Percentiles rank a stretch among this genome's conserved stretches.
Conservation (phyloP, 1,140 invertebrate species). For the Solenopsis fugax region DNA sequence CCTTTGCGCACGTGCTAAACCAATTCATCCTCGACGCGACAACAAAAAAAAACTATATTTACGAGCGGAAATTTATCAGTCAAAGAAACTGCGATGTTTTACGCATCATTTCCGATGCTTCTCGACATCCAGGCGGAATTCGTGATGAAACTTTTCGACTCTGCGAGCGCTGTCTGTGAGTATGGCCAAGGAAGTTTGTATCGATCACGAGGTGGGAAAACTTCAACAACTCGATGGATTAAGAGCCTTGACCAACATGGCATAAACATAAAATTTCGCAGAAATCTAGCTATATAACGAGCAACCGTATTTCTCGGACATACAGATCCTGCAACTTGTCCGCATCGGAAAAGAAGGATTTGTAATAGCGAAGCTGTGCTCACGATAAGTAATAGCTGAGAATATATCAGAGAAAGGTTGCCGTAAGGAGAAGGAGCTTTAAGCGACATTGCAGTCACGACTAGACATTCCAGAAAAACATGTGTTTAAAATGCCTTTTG, state of each 20-base stretch:
- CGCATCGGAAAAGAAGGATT: background rate
- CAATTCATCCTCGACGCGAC: background rate
- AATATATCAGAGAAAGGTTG: slow-evolving; percentile 2
- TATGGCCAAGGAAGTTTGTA: slow-evolving; percentile 5
- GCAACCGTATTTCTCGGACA: background rate
- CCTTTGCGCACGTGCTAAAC: background rate
- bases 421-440: background rate
- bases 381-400: slow-evolving; percentile 17
- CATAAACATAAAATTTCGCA: slow-evolving; percentile 34
- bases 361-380: background rate
- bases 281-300: slow-evolving; percentile 18
- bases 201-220: slow-evolving; percentile 25
- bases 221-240: slow-evolving; percentile 17
- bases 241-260: background rate
- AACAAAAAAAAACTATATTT: slow-evolving; percentile 1
- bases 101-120: background rate
- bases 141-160: slow-evolving; percentile 25
- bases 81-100: background rate
- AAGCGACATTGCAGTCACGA: background rate
- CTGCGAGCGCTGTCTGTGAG: background rate
- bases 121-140: background rate
- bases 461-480: background rate
- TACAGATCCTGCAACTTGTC: background rate
- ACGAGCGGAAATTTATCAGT: background rate
- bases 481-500: background rate